Evolutionary conservation across 2,113 vertebrate genomes (phyloP).

Genomic region (Rhynchomys soricoides): DNA sequence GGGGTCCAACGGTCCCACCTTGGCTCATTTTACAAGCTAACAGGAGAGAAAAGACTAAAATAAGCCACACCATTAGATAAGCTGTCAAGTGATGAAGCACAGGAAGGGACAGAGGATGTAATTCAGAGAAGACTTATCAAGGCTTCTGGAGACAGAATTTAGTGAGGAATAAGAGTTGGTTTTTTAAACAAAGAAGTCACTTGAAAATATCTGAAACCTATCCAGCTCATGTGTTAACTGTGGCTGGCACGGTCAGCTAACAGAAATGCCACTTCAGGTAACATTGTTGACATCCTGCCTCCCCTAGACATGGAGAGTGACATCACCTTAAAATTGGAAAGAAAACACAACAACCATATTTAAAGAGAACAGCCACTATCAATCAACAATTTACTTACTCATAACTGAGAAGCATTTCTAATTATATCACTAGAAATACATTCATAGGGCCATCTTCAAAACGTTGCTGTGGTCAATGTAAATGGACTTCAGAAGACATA

Average conservation of each 20-base stretch:
- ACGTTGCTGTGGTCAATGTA: neutral
- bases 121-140: neutral
- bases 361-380: neutral
- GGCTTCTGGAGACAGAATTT: neutral
- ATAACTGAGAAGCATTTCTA: neutral
- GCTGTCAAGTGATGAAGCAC: neutral
- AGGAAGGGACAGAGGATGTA: neutral
- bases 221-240: neutral
- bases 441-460: neutral
- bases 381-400: neutral
- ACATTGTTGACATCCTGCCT: neutral
- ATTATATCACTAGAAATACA: neutral
- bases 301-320: neutral
- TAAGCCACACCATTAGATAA: neutral
- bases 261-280: neutral
- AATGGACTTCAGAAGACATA: neutral
- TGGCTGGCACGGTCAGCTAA: neutral
- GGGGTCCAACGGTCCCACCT: neutral
- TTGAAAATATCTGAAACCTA: neutral
- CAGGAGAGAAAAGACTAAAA: neutral
- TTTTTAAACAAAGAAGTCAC: neutral
- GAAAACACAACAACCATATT: neutral
- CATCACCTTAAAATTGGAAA: neutral
- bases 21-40: neutral
- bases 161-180: neutral